Evolutionary conservation across 2,113 vertebrate genomes (phyloP), one percentile per base, ranked within the genome.

Genomic region (Zosterops lateralis): DNA sequence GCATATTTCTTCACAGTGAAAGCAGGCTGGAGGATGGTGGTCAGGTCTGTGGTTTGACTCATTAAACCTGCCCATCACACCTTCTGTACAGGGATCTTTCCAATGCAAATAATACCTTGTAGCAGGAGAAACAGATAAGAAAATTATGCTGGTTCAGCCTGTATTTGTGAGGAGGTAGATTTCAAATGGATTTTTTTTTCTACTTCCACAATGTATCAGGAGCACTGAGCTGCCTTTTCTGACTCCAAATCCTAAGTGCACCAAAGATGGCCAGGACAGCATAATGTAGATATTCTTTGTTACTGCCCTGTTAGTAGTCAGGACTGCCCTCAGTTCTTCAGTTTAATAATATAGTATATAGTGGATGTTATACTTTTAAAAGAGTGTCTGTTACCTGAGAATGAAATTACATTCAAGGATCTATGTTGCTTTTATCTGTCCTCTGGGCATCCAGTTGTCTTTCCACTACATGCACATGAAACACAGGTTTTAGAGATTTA

Each of bases 41-140:
- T 92, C 90, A 76, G 81, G 31, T 64, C 73, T 77, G 68, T 92
- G 78, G 44, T 12, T 57, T 68, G 76, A 25, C 78, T 86, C 84
- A 95, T 96, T 94, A 93, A 94, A 93, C n/a, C 60, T 92, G 91
- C 47, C 68, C 42, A 28, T 89, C 70, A 67, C 47, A 86, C 44
- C 44, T 68, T 67, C 64, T 68, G 66, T 17, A n/a, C 71, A 40
- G 34, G 29, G n/a, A 17, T 64, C 38, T 71, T 95, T 58, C 45
- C 53, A 61, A 64, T 60, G 76, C 51, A 85, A 95, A 64, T 40
- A 42, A 28, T 25, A 58, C 19, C 73, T 71, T 51, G 38, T 19
- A 89, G 36, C 24, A 72, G 62, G 57, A 89, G 62, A 75, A 78
- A 86, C 5, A 68, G 74, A 50, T 20, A 61, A 57, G 28, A 29